Base-by-base conservation (phyloP, 2,888 invertebrate genomes). In the Scaptomyza parva region DNA sequence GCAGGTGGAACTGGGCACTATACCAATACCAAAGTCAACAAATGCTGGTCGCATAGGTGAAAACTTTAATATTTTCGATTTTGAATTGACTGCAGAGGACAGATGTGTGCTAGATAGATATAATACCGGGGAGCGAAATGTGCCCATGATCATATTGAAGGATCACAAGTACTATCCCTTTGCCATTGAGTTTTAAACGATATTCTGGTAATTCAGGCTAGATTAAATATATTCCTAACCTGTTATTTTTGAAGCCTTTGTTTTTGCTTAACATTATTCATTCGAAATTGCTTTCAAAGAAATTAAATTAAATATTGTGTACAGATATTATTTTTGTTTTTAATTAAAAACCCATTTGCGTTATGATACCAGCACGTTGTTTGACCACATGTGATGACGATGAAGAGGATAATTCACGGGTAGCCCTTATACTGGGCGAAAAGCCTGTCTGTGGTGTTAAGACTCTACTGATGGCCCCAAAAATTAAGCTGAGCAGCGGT, bases 401-500 rank as follows among this genome's bases (percentile, higher is more conserved):
- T n/a, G 67, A 73, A n/a, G 73, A 77, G 3, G 70, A 77, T 5
- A 63, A 58, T 17, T 35, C 75, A 0, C 41, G 62, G 9, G 78
- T 71, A 6, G 68, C 78, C 9, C 17, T 74, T 0, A 74, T 78
- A 20, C 40, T 69, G 39, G 78, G 82, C 28, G 79, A 70, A 2
- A 67, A 79, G 39, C 79, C 76, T 9, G 62, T 66, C 0, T 78
- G 76, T 9, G 76, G 77, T 0, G 41, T 51, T 0, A 70, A 67
- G 26, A 50, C 76, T 12, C 12, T 76, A 3, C 72, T 70, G 17
- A 52, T 87, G 50, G 86, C 93, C n/a, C 94, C 94, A 0, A 92
- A 87, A 74, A 89, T 95, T 0, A 93, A 93, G 70, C 93, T 96
- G 11, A 93, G 92, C 80, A 95, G 95, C 84, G 95, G 94, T 0